Evolutionary conservation across 2,888 invertebrate species (phyloP).

Genomic region (Nymphalis urticae): DNA sequence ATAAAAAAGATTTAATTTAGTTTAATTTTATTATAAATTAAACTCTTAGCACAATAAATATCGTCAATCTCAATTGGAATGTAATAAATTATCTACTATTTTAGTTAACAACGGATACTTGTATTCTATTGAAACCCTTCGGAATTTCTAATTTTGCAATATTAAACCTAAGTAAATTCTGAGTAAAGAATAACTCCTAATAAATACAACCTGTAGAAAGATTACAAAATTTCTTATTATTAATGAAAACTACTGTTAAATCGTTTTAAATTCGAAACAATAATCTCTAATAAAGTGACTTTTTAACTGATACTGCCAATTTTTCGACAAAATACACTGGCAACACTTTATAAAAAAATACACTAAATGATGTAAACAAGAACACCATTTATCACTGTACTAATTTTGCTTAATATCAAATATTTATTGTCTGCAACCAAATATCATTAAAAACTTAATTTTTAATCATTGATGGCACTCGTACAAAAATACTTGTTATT

Average conservation of each 20-base stretch:
- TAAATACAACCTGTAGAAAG: slow-evolving; percentile 7
- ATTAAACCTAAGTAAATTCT: slow-evolving; percentile 4
- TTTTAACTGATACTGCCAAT: no score
- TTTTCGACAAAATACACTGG: no score
- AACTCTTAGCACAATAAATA: slow-evolving; percentile 34
- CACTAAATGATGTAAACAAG: no score
- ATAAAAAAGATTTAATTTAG: neutral
- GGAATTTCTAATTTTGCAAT: slow-evolving; percentile 8
- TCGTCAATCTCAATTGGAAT: slow-evolving; percentile 33
- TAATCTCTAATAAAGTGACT: no score
- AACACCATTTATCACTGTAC: no score
- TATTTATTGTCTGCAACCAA: neutral
- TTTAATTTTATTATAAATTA: slow-evolving; percentile 33
- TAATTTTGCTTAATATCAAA: no score
- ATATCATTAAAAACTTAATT: neutral
- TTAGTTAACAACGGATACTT: slow-evolving; percentile 8
- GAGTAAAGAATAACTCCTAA: slow-evolving; percentile 1
- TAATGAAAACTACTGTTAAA: neutral
- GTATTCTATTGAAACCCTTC: slow-evolving; percentile 1
- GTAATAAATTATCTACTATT: slow-evolving; percentile 19
- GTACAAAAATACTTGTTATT: slow-evolving; percentile 10
- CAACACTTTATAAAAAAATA: no score
- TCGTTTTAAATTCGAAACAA: no score
- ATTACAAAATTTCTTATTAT: slow-evolving; percentile 7
- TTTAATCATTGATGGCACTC: slow-evolving; percentile 2